Percentiles rank a stretch among this genome's conserved stretches.
Evolutionary conservation across 2,113 vertebrate genomes (phyloP).

Genomic region (Panthera uncia): DNA sequence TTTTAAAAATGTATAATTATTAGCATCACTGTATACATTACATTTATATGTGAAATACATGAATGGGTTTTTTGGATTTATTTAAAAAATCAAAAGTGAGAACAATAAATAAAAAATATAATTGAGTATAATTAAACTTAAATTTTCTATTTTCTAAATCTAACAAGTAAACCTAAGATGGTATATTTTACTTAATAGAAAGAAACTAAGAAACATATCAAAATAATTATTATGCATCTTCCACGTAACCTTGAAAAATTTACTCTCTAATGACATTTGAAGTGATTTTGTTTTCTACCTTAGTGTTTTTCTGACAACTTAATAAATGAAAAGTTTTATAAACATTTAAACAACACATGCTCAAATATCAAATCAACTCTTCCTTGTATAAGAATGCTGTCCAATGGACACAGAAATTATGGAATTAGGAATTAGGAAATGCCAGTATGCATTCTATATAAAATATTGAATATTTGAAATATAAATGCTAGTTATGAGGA

Average conservation of each 20-base stretch:
- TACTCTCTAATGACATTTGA: not conserved
- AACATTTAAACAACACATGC: not conserved
- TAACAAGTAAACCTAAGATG: not conserved
- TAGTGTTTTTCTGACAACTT: not conserved
- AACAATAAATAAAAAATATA: not conserved
- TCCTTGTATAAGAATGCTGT: not conserved
- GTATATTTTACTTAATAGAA: not conserved
- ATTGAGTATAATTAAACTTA: conserved; percentile 19
- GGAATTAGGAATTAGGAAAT: not conserved
- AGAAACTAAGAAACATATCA: not conserved
- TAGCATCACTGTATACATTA: not conserved
- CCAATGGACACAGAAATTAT: not conserved
- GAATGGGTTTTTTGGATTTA: not conserved
- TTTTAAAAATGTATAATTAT: not conserved
- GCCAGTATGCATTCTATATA: not conserved
- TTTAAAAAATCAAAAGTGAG: not conserved
- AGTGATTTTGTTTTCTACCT: not conserved
- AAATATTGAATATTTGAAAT: not conserved
- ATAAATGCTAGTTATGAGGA: not conserved
- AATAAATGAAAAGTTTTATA: not conserved
- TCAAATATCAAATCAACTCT: not conserved
- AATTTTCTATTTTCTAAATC: not conserved
- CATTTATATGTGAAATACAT: not conserved
- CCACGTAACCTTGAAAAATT: not conserved
- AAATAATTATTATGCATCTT: not conserved